A percentile compares a stretch with the other conserved stretches of the same genome.
phyloP scores from a whole-genome alignment of 2,113 vertebrate genomes.

The Tenebrosternarchus preto region DNA sequence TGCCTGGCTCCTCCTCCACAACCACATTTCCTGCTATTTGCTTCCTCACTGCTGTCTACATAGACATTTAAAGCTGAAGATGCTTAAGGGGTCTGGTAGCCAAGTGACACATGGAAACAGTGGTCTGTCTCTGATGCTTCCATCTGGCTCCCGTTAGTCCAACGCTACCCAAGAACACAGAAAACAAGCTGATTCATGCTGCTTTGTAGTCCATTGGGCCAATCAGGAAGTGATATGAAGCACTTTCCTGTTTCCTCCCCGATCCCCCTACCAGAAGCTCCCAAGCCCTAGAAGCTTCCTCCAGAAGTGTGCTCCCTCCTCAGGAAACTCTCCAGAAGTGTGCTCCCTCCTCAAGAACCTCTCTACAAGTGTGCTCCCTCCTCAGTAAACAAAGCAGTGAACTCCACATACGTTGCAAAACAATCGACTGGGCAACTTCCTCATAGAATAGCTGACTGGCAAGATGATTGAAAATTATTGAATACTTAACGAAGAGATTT shows the following conservation, averaged over 20 bases:
- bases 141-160: slow-evolving; percentile 77
- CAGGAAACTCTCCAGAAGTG: slow-evolving; percentile 70
- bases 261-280: slow-evolving; percentile 66
- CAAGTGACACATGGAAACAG: not conserved
- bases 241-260: slow-evolving; percentile 84
- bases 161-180: slow-evolving; percentile 69
- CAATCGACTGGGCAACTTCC: slow-evolving; percentile 42
- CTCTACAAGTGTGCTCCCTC: slow-evolving; percentile 66
- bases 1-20: not conserved
- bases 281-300: slow-evolving; percentile 67
- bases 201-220: slow-evolving; percentile 76
- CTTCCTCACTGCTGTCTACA: not conserved
- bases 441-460: not conserved
- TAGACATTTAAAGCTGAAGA: not conserved
- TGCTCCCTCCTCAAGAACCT: slow-evolving; percentile 64
- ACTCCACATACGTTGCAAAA: slow-evolving; percentile 58
- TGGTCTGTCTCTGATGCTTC: slow-evolving; percentile 36
- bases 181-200: slow-evolving; percentile 38
- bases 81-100: not conserved
- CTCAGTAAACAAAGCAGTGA: slow-evolving; percentile 57
- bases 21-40: not conserved
- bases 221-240: slow-evolving; percentile 76
- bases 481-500: not conserved
- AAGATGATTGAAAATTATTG: not conserved
- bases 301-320: slow-evolving; percentile 64